Conservation (phyloP, 2,113 vertebrate genomes). For the Gallinago jamesoni region DNA sequence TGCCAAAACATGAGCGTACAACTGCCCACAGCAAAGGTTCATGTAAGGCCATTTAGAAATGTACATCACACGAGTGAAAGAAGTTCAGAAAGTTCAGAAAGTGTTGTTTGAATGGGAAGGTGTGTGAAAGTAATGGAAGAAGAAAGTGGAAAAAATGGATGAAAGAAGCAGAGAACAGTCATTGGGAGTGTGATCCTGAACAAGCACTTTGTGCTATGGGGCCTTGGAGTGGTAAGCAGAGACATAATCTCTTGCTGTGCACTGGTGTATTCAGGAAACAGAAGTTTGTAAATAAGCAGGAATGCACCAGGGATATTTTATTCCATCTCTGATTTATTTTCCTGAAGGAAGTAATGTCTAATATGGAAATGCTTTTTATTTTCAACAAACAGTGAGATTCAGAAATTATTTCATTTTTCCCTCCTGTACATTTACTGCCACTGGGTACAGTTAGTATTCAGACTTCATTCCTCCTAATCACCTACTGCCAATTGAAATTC, state of each 20-base stretch:
- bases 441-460: background rate
- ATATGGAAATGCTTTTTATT: background rate
- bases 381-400: background rate
- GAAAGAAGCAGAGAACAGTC: background rate
- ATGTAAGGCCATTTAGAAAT: background rate
- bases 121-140: background rate
- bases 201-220: background rate
- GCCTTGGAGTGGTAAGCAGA: background rate
- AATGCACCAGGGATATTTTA: background rate
- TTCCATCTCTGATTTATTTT: background rate
- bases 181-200: background rate
- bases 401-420: background rate
- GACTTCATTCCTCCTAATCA: background rate
- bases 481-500: background rate
- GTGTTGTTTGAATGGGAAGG: background rate
- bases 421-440: background rate
- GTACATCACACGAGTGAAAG: background rate
- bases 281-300: background rate
- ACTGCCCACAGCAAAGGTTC: background rate
- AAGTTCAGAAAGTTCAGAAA: background rate
- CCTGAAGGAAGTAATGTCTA: background rate
- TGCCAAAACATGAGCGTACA: background rate
- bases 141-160: background rate
- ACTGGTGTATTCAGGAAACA: background rate
- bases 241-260: background rate